Evolutionary conservation across 2,113 vertebrate genomes (phyloP).

Genomic region (Vicugna pacos): DNA sequence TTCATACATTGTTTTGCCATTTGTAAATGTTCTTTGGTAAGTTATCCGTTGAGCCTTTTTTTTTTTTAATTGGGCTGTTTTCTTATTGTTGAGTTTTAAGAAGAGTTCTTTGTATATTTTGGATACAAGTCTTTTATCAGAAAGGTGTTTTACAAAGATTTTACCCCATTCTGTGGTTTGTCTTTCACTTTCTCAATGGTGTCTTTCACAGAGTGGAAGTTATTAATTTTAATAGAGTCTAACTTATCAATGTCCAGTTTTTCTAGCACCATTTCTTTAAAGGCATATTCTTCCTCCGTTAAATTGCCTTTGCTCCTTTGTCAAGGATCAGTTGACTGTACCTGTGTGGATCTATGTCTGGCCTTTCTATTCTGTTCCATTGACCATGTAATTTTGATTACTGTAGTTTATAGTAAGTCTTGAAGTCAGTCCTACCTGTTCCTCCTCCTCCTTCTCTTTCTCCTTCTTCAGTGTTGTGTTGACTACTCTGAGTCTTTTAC

Average conservation of each 20-base stretch:
- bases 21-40: background rate
- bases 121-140: background rate
- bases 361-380: background rate
- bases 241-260: background rate
- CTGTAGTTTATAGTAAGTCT: background rate
- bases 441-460: background rate
- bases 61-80: background rate
- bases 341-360: background rate
- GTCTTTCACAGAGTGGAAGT: background rate
- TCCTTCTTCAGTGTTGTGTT: background rate
- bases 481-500: background rate
- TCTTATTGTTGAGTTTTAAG: background rate
- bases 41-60: background rate
- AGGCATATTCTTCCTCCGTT: background rate
- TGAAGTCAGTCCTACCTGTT: background rate
- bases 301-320: background rate
- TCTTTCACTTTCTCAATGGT: too few species aligned
- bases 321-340: background rate
- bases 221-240: background rate
- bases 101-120: background rate
- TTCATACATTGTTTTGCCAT: background rate
- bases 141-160: background rate
- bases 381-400: background rate
- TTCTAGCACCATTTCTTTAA: background rate
- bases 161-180: background rate